A percentile compares a stretch with the other conserved stretches of the same genome.
These are phyloP conservation scores for Ctenicera cuprea DNA, from an alignment of 2,888 invertebrate genomes.

Conservation along the genomic window DNA sequence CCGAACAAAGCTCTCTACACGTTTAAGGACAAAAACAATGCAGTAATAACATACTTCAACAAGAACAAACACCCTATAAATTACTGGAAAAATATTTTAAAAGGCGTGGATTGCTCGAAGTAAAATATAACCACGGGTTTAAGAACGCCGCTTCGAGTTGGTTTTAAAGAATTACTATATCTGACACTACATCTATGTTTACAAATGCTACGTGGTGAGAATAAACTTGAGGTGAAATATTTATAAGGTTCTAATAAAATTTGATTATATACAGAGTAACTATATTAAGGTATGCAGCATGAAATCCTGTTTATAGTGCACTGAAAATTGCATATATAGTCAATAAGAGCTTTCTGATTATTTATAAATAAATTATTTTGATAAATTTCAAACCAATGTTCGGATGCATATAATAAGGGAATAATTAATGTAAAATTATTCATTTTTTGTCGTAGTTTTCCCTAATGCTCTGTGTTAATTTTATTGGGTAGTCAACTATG, in stretches of 20 bases:
- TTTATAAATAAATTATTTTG: too few species aligned
- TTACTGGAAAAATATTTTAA: conserved; percentile 22
- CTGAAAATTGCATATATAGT: too few species aligned
- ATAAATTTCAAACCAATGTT: too few species aligned
- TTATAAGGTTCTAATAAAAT: conserved; percentile 25
- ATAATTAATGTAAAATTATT: too few species aligned
- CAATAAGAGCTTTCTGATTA: too few species aligned
- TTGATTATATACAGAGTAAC: background rate
- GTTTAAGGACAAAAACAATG: conserved; percentile 30
- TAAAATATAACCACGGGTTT: background rate
- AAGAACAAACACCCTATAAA: conserved; percentile 34
- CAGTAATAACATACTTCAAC: conserved; percentile 15
- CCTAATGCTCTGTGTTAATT: too few species aligned
- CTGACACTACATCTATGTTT: conserved; percentile 15
- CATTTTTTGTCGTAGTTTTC: too few species aligned
- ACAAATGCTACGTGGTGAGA: background rate
- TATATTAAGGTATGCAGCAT: background rate
- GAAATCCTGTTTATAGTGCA: background rate
- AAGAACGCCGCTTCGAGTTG: background rate
- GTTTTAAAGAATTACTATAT: background rate
- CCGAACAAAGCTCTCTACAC: conserved; percentile 26
- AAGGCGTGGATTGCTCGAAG: conserved; percentile 5
- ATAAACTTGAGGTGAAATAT: conserved; percentile 13
- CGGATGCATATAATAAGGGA: too few species aligned
- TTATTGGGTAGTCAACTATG: too few species aligned